Percentiles rank a stretch among this genome's conserved stretches.
These are phyloP conservation scores for Strigamia crassipes DNA, from an alignment of 2,888 invertebrate genomes.

Conservation along the genomic window DNA sequence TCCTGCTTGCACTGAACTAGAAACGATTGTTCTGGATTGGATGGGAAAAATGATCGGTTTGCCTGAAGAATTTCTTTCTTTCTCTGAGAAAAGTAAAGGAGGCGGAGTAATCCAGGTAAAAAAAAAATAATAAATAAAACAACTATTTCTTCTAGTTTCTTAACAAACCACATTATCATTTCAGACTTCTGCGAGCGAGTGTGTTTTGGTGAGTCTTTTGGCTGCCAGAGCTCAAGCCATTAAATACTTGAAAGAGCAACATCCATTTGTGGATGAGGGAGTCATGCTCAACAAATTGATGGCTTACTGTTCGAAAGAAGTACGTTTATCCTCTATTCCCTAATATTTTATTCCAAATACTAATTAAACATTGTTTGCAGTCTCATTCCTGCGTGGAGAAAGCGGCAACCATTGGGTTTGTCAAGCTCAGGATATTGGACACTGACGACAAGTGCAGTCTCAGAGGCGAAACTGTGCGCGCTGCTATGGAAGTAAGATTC, in stretches of 20 bases:
- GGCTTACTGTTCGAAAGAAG: conserved; percentile 67
- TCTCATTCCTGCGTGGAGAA: conserved; percentile 92
- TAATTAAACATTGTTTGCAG: conserved; percentile 72
- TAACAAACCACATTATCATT: conserved; percentile 51
- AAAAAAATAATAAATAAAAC: not conserved
- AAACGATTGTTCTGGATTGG: conserved; percentile 95
- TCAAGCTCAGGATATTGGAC: conserved; percentile 84
- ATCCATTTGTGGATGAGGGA: conserved; percentile 87
- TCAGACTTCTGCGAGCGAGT: conserved; percentile 95
- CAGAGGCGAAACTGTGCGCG: conserved; percentile 76
- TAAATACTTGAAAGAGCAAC: conserved; percentile 79
- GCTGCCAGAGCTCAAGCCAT: conserved; percentile 89
- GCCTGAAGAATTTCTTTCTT: conserved; percentile 83
- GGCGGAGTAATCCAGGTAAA: conserved; percentile 92
- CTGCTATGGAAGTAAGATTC: conserved; percentile 63
- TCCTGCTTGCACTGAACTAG: conserved; percentile 94
- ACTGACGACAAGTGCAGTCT: conserved; percentile 82
- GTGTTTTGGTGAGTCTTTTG: conserved; percentile 87
- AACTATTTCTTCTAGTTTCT: not conserved
- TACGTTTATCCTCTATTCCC: conserved; percentile 51
- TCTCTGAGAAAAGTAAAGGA: conserved; percentile 82
- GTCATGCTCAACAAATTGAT: conserved; percentile 87
- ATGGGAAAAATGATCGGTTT: conserved; percentile 76
- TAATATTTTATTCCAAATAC: not conserved
- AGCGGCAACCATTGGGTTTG: conserved; percentile 91